Percentiles rank a stretch among this genome's conserved stretches.
phyloP scores from a whole-genome alignment of 2,888 invertebrate species.

The Lasiommata megera region DNA sequence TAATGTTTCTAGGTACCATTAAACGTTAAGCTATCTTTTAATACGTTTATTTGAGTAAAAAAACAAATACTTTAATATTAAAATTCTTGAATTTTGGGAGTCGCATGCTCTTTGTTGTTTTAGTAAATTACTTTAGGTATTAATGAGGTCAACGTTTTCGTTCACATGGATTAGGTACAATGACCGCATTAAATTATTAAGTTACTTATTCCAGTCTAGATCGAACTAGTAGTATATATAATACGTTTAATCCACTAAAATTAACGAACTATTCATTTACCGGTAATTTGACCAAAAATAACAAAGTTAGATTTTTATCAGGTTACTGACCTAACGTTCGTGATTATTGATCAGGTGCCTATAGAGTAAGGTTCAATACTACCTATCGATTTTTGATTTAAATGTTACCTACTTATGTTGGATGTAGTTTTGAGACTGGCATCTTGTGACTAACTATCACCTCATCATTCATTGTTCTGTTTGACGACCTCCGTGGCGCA shows the following conservation, averaged over 20 bases:
- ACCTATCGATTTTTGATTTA: not conserved
- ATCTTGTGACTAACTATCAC: no score
- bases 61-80: no score
- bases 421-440: no score
- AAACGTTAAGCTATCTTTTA: no score
- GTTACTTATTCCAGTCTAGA: not conserved
- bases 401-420: no score
- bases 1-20: no score
- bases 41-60: no score
- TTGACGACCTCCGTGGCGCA: no score
- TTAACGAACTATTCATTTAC: not conserved
- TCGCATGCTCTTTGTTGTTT: no score
- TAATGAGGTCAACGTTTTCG: not conserved
- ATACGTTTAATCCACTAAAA: conserved; percentile 3
- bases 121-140: not conserved
- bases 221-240: not conserved
- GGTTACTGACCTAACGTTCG: not conserved
- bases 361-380: not conserved
- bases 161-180: not conserved
- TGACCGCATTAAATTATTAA: conserved; percentile 4
- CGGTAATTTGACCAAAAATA: not conserved
- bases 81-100: no score
- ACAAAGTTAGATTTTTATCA: not conserved
- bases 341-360: not conserved
- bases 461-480: no score